These are phyloP conservation scores for Panagrolaimus sp. DNA, from an alignment of 1,140 invertebrate species.

Conservation along the genomic window DNA sequence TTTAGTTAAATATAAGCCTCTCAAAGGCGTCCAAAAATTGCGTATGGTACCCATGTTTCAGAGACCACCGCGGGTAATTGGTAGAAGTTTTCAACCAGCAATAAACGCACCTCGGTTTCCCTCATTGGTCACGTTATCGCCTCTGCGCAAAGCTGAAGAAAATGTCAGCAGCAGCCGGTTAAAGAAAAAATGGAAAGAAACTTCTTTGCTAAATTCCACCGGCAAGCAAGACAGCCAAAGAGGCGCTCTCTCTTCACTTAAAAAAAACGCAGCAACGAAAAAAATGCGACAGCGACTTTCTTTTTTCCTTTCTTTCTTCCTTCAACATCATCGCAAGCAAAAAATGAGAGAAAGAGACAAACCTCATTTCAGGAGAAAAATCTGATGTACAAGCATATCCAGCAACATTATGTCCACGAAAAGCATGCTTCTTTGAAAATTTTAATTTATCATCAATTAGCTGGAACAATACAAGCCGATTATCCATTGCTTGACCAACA, in stretches of 20 bases:
- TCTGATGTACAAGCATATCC: slow-evolving; percentile 95
- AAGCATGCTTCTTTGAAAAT: slow-evolving; percentile 94
- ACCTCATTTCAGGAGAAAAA: slow-evolving; percentile 98
- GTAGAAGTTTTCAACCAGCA: slow-evolving; percentile 52
- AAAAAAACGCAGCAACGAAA: too few relatives aligned
- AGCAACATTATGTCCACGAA: slow-evolving; percentile 94
- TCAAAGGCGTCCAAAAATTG: slow-evolving; percentile 4
- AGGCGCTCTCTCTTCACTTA: too few relatives aligned
- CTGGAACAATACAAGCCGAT: slow-evolving; percentile 95
- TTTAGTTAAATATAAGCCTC: neutral
- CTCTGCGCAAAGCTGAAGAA: slow-evolving; percentile 41
- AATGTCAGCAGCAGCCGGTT: neutral
- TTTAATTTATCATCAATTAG: slow-evolving; percentile 73
- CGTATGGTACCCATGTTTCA: slow-evolving; percentile 1
- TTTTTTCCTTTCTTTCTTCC: neutral
- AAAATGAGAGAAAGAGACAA: slow-evolving; percentile 32
- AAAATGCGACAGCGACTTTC: too few relatives aligned
- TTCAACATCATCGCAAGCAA: slow-evolving; percentile 17
- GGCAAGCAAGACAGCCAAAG: neutral
- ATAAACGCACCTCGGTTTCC: slow-evolving; percentile 51
- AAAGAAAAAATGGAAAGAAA: neutral
- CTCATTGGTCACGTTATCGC: slow-evolving; percentile 54
- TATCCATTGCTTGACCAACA: slow-evolving; percentile 98
- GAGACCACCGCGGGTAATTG: slow-evolving; percentile 12
- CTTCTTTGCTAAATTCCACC: neutral